Conservation (phyloP, 2,113 vertebrate genomes). For the Nyctibius bracteatus region DNA sequence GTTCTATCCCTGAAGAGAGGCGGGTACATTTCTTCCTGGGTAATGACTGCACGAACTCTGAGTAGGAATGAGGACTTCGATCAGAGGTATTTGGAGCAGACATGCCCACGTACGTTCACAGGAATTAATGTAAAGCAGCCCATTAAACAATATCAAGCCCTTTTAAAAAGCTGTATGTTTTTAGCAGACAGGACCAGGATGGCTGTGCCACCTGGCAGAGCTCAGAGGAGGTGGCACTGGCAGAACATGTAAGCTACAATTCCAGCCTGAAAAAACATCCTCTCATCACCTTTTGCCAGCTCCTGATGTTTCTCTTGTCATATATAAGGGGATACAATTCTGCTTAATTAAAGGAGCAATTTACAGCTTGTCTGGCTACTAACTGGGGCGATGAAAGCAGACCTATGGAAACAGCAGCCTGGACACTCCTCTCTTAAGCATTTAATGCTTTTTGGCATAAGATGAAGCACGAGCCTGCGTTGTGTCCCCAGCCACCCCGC, state of each 20-base stretch:
- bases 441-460: neutral
- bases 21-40: neutral
- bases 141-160: neutral
- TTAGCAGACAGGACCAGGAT: neutral
- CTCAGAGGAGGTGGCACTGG: neutral
- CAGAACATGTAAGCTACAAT: neutral
- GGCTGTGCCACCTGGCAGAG: neutral
- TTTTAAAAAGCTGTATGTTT: neutral
- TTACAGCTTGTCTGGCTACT: neutral
- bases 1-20: neutral
- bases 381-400: neutral
- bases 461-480: neutral
- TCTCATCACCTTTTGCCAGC: neutral
- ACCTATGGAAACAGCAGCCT: neutral
- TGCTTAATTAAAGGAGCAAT: neutral
- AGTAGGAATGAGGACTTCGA: neutral
- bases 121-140: neutral
- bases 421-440: neutral
- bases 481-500: neutral
- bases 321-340: neutral
- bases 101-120: neutral
- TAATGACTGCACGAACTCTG: neutral
- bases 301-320: neutral
- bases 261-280: neutral
- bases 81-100: neutral